Conservation (phyloP, 64 coral and sea anemone species). For the Montipora foliosa region DNA sequence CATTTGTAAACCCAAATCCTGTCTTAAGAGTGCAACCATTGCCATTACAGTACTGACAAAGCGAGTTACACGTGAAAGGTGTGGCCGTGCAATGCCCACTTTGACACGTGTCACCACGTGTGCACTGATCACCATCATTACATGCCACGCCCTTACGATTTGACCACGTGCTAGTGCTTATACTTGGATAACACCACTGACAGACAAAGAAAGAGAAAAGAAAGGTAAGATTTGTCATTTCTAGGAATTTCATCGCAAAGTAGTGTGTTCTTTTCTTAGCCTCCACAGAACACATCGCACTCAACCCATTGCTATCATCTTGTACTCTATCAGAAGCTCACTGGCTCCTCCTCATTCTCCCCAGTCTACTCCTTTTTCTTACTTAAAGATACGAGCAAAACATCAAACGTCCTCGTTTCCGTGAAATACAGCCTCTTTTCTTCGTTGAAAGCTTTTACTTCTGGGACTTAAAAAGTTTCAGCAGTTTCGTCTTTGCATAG, state of each 20-base stretch:
- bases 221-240: not conserved
- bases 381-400: too few species aligned
- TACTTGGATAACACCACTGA: slow-evolving; percentile 69
- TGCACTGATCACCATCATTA: slow-evolving; percentile 75
- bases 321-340: too few species aligned
- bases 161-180: slow-evolving; percentile 50
- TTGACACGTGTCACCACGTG: slow-evolving; percentile 73
- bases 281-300: too few species aligned
- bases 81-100: slow-evolving; percentile 62
- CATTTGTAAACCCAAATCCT: slow-evolving; percentile 77
- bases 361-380: too few species aligned
- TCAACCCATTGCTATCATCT: too few species aligned
- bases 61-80: slow-evolving; percentile 79
- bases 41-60: slow-evolving; percentile 85
- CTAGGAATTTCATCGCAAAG: not conserved
- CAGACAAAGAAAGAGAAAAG: not conserved
- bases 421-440: too few species aligned
- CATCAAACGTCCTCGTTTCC: too few species aligned
- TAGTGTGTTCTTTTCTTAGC: too few species aligned
- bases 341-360: too few species aligned
- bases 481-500: too few species aligned
- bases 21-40: slow-evolving; percentile 70
- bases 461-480: too few species aligned
- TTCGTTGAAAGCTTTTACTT: too few species aligned
- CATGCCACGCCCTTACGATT: slow-evolving; percentile 56